These are phyloP conservation scores for Siphamia tubifer DNA, from an alignment of 2,113 vertebrate genomes.

Conservation along the genomic window DNA sequence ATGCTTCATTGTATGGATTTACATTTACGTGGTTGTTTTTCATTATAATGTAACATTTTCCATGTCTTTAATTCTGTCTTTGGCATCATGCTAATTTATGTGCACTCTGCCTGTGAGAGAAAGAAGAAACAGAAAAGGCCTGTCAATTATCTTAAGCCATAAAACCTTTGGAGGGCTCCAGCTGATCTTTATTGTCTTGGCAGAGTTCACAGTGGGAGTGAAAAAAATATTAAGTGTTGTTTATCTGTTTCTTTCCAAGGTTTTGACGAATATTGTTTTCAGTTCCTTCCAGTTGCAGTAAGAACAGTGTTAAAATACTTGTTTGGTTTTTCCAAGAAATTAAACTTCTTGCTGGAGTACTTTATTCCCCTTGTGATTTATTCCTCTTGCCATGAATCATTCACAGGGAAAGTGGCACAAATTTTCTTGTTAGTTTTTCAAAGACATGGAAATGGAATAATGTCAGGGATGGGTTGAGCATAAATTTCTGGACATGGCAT, in stretches of 20 bases:
- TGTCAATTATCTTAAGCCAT: slow-evolving; percentile 66
- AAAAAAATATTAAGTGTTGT: slow-evolving; percentile 73
- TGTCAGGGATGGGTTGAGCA: slow-evolving; percentile 1
- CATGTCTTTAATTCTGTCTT: slow-evolving; percentile 58
- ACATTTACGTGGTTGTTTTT: slow-evolving; percentile 54
- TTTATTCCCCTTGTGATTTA: slow-evolving; percentile 18
- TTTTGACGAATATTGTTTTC: slow-evolving; percentile 60
- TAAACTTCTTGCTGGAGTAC: background rate
- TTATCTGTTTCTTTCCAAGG: slow-evolving; percentile 64
- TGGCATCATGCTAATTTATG: slow-evolving; percentile 66
- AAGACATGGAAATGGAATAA: slow-evolving; percentile 14
- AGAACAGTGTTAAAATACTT: slow-evolving; percentile 14
- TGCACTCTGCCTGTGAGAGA: slow-evolving; percentile 49
- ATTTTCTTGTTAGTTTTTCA: background rate
- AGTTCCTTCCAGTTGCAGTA: slow-evolving; percentile 47
- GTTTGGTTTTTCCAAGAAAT: slow-evolving; percentile 50
- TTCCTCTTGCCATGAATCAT: slow-evolving; percentile 12
- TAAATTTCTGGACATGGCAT: background rate
- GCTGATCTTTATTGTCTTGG: slow-evolving; percentile 69
- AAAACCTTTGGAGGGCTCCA: slow-evolving; percentile 58
- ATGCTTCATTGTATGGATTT: slow-evolving; percentile 44
- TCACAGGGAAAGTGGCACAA: background rate
- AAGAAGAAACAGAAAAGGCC: slow-evolving; percentile 48
- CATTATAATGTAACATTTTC: slow-evolving; percentile 57
- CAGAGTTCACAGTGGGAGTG: slow-evolving; percentile 35